Conservation (phyloP, 1,140 invertebrate species). For the Sipha flava region DNA sequence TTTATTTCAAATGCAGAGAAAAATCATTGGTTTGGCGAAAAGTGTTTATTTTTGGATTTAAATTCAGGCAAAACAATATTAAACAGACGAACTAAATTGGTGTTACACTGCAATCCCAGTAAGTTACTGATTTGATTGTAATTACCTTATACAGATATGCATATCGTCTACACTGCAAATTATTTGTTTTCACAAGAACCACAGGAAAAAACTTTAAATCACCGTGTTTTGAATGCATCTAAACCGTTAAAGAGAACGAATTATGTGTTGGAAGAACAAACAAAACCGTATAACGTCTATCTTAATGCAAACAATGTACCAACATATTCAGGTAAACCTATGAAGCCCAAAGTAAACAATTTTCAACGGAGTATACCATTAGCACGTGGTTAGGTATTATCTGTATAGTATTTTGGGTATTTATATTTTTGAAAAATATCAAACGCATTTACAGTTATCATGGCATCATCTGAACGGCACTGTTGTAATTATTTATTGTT, state of each 20-base stretch:
- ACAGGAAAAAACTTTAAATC: neutral
- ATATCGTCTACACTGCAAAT: neutral
- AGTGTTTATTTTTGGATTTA: neutral
- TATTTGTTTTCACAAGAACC: neutral
- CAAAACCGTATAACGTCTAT: too few relatives aligned
- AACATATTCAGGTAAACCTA: too few relatives aligned
- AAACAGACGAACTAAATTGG: neutral
- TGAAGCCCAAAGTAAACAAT: neutral
- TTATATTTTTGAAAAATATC: too few relatives aligned
- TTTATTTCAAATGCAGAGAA: neutral
- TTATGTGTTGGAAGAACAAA: neutral
- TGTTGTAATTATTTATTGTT: too few relatives aligned
- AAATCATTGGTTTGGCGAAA: neutral
- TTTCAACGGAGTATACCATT: too few relatives aligned
- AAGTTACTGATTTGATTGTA: neutral
- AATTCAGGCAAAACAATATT: neutral
- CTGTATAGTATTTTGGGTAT: too few relatives aligned
- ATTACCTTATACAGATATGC: neutral
- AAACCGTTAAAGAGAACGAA: neutral
- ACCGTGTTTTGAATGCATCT: neutral
- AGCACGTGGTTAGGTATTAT: too few relatives aligned
- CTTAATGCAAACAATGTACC: too few relatives aligned
- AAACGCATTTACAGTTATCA: too few relatives aligned
- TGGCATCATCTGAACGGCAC: too few relatives aligned
- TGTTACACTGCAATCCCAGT: neutral